Conservation (phyloP, 2,888 invertebrate genomes). For the Silvanus unidentatus region DNA sequence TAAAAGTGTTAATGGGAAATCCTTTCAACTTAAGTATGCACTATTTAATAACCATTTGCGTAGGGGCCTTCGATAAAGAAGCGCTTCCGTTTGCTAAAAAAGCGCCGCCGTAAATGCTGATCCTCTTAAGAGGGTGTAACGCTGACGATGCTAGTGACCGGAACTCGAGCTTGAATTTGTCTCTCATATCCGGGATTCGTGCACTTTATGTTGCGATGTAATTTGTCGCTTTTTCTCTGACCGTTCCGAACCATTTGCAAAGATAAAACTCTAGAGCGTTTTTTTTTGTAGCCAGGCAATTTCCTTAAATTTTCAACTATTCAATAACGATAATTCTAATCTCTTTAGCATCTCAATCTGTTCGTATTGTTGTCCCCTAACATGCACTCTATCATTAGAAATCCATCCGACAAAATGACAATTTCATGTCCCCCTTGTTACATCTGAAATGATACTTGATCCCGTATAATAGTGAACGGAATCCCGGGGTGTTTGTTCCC, state of each 20-base stretch:
- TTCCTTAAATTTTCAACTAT: not conserved
- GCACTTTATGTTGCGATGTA: no score
- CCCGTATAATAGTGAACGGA: constrained; percentile 25
- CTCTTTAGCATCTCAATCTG: constrained; percentile 25
- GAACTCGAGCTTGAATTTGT: constrained; percentile 33
- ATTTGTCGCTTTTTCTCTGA: constrained; percentile 33
- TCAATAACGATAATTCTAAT: constrained; percentile 22
- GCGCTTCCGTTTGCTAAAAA: no score
- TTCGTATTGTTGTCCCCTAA: constrained; percentile 13
- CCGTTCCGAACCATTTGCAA: constrained; percentile 30
- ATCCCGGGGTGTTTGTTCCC: constrained; percentile 30
- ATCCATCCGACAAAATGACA: constrained; percentile 27
- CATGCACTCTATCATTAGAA: constrained; percentile 27
- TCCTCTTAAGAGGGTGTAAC: constrained; percentile 10
- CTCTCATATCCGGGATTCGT: constrained; percentile 22
- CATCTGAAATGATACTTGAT: constrained; percentile 33
- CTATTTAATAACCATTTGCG: no score
- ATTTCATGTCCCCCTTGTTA: constrained; percentile 21
- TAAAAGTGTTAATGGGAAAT: no score
- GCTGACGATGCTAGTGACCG: constrained; percentile 31
- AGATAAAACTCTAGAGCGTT: no score
- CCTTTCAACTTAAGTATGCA: no score
- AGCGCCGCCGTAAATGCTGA: no score
- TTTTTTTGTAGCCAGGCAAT: no score
- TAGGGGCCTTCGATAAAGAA: no score